A percentile compares a stretch with the other conserved stretches of the same genome.
These are phyloP conservation scores for Axis porcinus DNA, from an alignment of 2,113 vertebrate species.

Conservation along the genomic window DNA sequence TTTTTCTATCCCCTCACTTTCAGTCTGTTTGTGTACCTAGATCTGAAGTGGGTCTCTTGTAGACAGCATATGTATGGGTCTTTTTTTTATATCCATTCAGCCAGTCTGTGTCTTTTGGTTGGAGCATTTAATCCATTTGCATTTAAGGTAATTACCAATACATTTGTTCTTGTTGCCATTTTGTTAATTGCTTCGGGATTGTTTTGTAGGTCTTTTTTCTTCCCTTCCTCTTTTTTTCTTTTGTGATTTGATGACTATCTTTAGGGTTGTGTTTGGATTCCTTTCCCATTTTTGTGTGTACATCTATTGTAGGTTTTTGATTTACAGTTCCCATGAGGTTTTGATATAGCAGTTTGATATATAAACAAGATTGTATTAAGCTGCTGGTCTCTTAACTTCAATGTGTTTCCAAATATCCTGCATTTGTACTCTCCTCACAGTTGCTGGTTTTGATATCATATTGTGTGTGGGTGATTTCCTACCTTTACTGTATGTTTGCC, in stretches of 20 bases:
- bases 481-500: background rate
- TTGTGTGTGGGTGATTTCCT: background rate
- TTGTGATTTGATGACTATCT: background rate
- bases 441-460: background rate
- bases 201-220: background rate
- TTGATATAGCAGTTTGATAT: background rate
- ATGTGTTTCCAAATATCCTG: background rate
- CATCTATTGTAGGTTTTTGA: background rate
- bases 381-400: background rate
- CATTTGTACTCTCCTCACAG: background rate
- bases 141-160: background rate
- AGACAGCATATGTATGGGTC: background rate
- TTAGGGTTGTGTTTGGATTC: background rate
- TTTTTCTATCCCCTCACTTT: background rate
- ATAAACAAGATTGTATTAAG: background rate
- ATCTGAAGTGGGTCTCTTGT: background rate
- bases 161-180: background rate
- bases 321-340: background rate
- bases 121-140: background rate
- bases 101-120: background rate
- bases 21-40: background rate
- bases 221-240: background rate
- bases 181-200: background rate
- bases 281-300: background rate
- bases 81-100: background rate